These are phyloP conservation scores for Ceramica pisi DNA, from an alignment of 2,888 invertebrate species.

Conservation along the genomic window DNA sequence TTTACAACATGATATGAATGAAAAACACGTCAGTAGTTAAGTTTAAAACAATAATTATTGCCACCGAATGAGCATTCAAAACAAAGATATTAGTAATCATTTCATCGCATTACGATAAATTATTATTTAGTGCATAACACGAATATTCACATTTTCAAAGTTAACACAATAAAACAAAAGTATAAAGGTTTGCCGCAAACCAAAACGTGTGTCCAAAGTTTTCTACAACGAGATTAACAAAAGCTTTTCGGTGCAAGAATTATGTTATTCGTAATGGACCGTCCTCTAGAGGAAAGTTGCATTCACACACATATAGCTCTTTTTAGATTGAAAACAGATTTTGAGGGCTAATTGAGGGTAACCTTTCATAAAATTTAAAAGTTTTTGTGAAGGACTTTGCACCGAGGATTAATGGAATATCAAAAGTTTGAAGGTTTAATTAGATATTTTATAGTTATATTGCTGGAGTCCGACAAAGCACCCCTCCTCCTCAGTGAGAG, in stretches of 20 bases:
- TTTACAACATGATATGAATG: background rate
- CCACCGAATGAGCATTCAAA: background rate
- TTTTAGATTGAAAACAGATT: constrained; percentile 15
- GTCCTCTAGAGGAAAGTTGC: constrained; percentile 18
- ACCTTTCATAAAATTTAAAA: too few species aligned
- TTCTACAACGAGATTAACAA: constrained; percentile 29
- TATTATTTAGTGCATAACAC: constrained; percentile 5
- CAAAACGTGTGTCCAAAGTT: constrained; percentile 46
- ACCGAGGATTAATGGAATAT: too few species aligned
- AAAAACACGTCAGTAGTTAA: background rate
- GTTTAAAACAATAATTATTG: constrained; percentile 1
- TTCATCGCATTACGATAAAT: background rate
- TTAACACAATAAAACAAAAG: constrained; percentile 13
- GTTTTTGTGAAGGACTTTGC: too few species aligned
- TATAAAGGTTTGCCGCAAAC: constrained; percentile 25
- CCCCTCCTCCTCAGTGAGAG: too few species aligned
- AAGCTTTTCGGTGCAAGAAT: constrained; percentile 42
- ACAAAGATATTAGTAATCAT: background rate
- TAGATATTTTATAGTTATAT: too few species aligned
- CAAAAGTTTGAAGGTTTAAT: too few species aligned
- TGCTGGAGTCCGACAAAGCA: too few species aligned
- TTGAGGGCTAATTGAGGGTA: too few species aligned
- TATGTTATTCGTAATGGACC: constrained; percentile 43
- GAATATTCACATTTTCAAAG: constrained; percentile 7
- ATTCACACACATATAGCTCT: constrained; percentile 19